phyloP scores from a whole-genome alignment of 2,888 invertebrate species.

The Disparrhopalites patrizii region DNA sequence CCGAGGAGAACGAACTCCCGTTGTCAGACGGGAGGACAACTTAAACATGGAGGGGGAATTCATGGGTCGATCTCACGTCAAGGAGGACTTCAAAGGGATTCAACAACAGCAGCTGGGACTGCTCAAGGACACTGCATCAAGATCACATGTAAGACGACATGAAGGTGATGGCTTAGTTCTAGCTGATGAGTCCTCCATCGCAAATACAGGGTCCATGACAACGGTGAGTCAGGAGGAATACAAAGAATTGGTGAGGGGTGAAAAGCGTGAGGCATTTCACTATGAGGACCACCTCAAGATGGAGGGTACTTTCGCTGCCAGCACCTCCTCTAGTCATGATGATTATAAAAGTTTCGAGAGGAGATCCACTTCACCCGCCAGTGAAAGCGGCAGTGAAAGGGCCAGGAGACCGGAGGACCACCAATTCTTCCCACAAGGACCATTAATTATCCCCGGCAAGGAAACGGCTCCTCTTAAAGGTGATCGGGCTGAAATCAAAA shows the following conservation, averaged over 20 bases:
- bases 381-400: no score
- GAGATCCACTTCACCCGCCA: constrained; percentile 50
- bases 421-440: constrained; percentile 51
- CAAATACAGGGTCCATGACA: background rate
- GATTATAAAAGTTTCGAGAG: constrained; percentile 8
- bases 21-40: constrained; percentile 49
- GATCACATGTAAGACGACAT: constrained; percentile 1
- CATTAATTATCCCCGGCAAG: constrained; percentile 54
- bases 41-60: constrained; percentile 38
- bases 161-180: constrained; percentile 57
- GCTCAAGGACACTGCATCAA: no score
- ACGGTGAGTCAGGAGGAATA: background rate
- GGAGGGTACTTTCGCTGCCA: constrained; percentile 57
- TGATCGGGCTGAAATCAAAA: constrained; percentile 53
- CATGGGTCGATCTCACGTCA: constrained; percentile 11
- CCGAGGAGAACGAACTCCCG: constrained; percentile 1
- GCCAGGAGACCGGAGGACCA: constrained; percentile 48
- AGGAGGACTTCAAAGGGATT: constrained; percentile 47
- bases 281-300: constrained; percentile 56
- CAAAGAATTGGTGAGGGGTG: constrained; percentile 49
- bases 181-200: constrained; percentile 58
- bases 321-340: background rate
- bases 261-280: constrained; percentile 50
- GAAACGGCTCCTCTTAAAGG: constrained; percentile 53
- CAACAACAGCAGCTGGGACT: background rate